phyloP scores from a whole-genome alignment of 1,140 invertebrate species.

The Sipha flava region DNA sequence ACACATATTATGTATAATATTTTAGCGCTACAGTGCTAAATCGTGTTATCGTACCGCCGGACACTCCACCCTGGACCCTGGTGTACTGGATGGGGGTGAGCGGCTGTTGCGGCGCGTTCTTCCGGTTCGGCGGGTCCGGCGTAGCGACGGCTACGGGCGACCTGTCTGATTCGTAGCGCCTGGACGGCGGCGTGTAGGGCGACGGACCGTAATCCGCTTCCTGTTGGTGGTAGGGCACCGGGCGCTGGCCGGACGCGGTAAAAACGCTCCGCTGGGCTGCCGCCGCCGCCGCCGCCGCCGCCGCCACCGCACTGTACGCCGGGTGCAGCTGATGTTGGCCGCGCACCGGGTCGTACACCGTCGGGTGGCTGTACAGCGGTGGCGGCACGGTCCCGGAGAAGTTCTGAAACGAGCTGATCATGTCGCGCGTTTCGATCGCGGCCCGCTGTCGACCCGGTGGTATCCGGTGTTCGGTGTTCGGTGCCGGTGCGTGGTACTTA shows the following conservation, averaged over 20 bases:
- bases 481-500: no score
- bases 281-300: no score
- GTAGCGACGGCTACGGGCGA: background rate
- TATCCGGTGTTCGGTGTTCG: no score
- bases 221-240: background rate
- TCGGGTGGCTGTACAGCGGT: background rate
- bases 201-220: background rate
- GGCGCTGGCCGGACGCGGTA: background rate
- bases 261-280: no score
- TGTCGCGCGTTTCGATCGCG: background rate
- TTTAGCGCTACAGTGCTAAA: background rate
- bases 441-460: no score
- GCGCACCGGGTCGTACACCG: background rate
- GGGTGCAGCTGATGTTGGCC: background rate
- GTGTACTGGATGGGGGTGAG: slow-evolving; percentile 45
- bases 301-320: background rate
- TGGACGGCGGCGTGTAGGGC: background rate
- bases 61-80: slow-evolving; percentile 39
- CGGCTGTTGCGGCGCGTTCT: background rate
- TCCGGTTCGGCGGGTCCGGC: background rate
- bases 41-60: background rate
- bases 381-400: background rate
- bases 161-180: background rate
- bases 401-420: slow-evolving; percentile 1
- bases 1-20: background rate